Base-by-base conservation (phyloP, 1,140 invertebrate species). In the Grapholita molesta region DNA sequence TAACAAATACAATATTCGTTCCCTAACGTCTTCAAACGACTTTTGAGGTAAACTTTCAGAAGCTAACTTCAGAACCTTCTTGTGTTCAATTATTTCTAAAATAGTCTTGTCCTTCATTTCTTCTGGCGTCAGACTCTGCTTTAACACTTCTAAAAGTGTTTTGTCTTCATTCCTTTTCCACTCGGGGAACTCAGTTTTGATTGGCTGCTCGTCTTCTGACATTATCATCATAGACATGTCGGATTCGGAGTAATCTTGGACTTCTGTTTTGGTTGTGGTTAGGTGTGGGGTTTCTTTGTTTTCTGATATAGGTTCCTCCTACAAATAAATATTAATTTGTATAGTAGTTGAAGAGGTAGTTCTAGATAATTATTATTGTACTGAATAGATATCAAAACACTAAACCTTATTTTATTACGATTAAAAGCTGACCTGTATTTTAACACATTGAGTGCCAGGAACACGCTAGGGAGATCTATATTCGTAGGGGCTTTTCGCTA, bases 121-220 rank as follows among this genome's bases (percentile, higher is more conserved):
- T 69, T 82, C 71, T 7, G 78, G 71, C 0, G 74, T 74, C 0
- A 88, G 64, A 24, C 75, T 72, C 57, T 82, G 55, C 42, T 85
- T 84, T 0, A 90, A 64, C 21, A 89, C 38, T 80, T 90, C 82
- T 30, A 90, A 67, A 23, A 90, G 82, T 3, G 80, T 35, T 76
- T 87, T 90, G 55, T 90, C 88, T 74, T 90, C 88, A 0, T 89
- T 83, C 66, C 85, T 76, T n/a, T 74, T 83, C 88, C 88, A 90
- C 15, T 89, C 86, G 0, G 68, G 33, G 0, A 52, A 8, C 71
- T 88, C 85, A 0, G 64, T 52, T 73, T 88, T 84, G 1, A 85
- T 48, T 18, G 69, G 32, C 5, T 42, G 0, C 12, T 83, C 78
- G 0, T 82, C 79, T 9, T 85, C 83, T 2, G 77, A 78, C 32